Conservation (phyloP, 1,140 invertebrate genomes). For the Euwallacea fornicatus region DNA sequence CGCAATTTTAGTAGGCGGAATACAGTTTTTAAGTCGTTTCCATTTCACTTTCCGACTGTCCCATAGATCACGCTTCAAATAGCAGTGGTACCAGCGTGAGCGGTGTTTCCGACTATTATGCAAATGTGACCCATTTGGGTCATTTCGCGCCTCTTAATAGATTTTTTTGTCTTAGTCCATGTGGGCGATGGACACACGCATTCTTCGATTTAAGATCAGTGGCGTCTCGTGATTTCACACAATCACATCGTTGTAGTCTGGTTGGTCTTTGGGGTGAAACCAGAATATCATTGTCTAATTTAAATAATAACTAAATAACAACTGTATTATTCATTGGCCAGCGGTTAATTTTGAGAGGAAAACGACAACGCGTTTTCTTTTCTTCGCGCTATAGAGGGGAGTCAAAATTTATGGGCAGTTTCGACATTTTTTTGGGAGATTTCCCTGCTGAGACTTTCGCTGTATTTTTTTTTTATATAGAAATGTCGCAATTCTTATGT, state of each 20-base stretch:
- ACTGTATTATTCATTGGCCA: too few relatives aligned
- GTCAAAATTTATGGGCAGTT: neutral
- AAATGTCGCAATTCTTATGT: conserved; percentile 20
- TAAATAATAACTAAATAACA: too few relatives aligned
- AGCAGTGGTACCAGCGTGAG: neutral
- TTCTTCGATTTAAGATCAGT: neutral
- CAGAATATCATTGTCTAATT: too few relatives aligned
- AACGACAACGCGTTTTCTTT: conserved; percentile 2
- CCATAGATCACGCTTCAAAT: neutral
- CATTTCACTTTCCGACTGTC: neutral
- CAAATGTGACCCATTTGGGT: neutral
- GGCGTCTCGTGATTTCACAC: neutral
- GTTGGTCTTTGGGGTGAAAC: too few relatives aligned
- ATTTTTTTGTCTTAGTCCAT: neutral
- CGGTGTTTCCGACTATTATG: neutral
- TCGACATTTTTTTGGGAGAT: neutral
- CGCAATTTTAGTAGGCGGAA: too few relatives aligned
- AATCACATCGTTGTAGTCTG: too few relatives aligned
- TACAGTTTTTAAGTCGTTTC: too few relatives aligned
- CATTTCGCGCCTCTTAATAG: neutral
- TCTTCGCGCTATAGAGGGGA: neutral
- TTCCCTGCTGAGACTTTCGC: neutral
- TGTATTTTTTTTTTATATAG: conserved; percentile 7
- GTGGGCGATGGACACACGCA: neutral
- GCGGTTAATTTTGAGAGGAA: neutral